These are phyloP conservation scores for Procavia capensis DNA, from an alignment of 2,113 vertebrate genomes.

Conservation along the genomic window DNA sequence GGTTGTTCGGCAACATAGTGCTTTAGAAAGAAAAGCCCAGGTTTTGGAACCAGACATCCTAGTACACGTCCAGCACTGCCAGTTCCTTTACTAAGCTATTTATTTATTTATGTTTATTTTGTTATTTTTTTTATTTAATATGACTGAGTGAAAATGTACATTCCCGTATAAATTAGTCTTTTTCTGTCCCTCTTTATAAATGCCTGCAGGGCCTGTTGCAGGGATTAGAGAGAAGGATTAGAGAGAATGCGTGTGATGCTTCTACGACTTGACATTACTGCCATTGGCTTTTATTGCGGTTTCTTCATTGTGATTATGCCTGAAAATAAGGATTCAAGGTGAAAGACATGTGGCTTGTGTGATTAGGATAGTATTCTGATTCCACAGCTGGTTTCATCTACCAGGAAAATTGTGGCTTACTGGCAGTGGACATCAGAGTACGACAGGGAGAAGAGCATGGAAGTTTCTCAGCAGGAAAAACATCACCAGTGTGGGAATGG, in stretches of 20 bases:
- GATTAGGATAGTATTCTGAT: background rate
- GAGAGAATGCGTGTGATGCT: background rate
- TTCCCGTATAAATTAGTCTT: too few relatives aligned
- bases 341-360: background rate
- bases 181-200: background rate
- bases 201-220: rapidly evolving
- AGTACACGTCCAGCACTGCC: background rate
- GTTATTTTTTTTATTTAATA: too few relatives aligned
- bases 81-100: background rate
- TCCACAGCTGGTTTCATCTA: background rate
- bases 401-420: background rate
- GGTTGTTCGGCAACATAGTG: background rate
- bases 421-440: background rate
- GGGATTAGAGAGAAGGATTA: background rate
- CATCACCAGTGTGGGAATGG: background rate
- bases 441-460: background rate
- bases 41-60: background rate
- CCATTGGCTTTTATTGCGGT: background rate
- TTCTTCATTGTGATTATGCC: background rate
- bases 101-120: too few relatives aligned
- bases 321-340: background rate
- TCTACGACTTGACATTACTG: too few relatives aligned
- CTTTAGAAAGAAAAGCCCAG: background rate
- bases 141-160: too few relatives aligned
- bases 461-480: background rate